These are phyloP conservation scores for Alitta virens DNA, from an alignment of 2,888 invertebrate species.

Conservation along the genomic window DNA sequence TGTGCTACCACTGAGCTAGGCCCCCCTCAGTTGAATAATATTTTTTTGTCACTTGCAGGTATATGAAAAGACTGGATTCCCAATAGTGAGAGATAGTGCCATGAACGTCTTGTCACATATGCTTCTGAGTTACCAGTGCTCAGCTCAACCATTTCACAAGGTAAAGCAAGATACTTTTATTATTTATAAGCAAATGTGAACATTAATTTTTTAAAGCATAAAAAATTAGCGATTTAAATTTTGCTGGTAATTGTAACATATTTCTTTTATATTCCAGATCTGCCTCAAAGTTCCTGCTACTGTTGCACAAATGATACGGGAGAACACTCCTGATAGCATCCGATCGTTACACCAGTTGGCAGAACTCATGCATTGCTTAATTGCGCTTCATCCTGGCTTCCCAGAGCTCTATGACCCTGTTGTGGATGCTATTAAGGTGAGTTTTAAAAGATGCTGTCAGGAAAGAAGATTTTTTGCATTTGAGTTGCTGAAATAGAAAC, in stretches of 20 bases:
- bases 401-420: constrained; percentile 54
- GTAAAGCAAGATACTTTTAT: constrained; percentile 31
- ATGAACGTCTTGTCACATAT: constrained; percentile 49
- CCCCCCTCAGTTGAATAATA: no score
- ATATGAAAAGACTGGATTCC: constrained; percentile 39
- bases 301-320: neutral
- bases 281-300: constrained; percentile 11
- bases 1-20: no score
- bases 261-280: constrained; percentile 2
- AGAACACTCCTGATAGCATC: neutral
- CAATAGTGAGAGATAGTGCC: constrained; percentile 37
- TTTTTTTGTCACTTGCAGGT: constrained; percentile 31
- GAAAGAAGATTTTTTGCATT: no score
- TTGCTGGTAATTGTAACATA: no score
- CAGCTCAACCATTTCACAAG: constrained; percentile 56
- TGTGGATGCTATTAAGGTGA: constrained; percentile 47
- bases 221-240: no score
- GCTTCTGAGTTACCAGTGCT: constrained; percentile 53
- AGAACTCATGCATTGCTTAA: constrained; percentile 45
- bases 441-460: no score
- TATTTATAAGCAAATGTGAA: neutral
- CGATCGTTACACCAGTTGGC: constrained; percentile 26
- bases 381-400: constrained; percentile 52
- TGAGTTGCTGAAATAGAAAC: no score
- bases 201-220: no score